Conservation (phyloP, 1,140 invertebrate genomes). For the Maniola jurtina region DNA sequence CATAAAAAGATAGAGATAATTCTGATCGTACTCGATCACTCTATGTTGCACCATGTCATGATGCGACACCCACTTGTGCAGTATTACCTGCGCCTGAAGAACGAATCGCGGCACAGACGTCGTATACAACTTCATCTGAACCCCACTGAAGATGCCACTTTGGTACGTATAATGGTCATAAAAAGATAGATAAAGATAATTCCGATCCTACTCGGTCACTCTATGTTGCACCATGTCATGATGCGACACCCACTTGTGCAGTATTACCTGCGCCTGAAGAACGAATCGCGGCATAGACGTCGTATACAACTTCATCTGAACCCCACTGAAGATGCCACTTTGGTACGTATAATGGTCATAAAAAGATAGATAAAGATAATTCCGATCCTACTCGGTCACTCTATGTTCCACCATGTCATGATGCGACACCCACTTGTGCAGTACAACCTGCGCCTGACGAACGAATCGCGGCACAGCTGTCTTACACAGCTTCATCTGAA, state of each 20-base stretch:
- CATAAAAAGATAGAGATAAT: slow-evolving; percentile 59
- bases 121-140: slow-evolving; percentile 80
- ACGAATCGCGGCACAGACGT: slow-evolving; percentile 81
- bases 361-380: too few species aligned
- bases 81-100: slow-evolving; percentile 88
- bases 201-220: slow-evolving; percentile 86
- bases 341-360: too few species aligned
- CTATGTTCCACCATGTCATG: slow-evolving; percentile 86
- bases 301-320: slow-evolving; percentile 78
- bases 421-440: slow-evolving; percentile 90
- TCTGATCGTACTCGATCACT: slow-evolving; percentile 86
- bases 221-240: slow-evolving; percentile 86
- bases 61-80: slow-evolving; percentile 90
- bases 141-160: slow-evolving; percentile 88
- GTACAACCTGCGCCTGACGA: slow-evolving; percentile 88
- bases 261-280: slow-evolving; percentile 88
- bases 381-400: slow-evolving; percentile 86
- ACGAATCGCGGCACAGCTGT: slow-evolving; percentile 81
- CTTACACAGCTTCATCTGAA: slow-evolving; percentile 78
- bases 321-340: background rate
- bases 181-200: too few species aligned
- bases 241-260: slow-evolving; percentile 90
- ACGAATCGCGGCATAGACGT: slow-evolving; percentile 81
- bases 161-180: slow-evolving; percentile 78
- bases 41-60: slow-evolving; percentile 86